Evolutionary conservation across 2,888 invertebrate species (phyloP).

Genomic region (Zelleria hepariella): DNA sequence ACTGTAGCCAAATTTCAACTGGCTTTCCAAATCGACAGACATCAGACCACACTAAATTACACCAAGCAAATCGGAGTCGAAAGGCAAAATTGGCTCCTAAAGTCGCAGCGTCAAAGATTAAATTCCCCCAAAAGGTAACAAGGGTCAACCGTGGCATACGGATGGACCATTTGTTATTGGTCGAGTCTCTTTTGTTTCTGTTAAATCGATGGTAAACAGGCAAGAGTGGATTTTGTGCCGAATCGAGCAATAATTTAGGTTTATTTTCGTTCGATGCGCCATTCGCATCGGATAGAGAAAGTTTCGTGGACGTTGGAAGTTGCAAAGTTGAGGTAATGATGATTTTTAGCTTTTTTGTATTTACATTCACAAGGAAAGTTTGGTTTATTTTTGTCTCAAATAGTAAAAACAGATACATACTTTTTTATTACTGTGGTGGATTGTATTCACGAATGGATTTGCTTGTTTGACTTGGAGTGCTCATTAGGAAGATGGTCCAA

Average conservation of each 20-base stretch:
- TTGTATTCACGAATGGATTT: no score
- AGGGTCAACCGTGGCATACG: slow-evolving; percentile 9
- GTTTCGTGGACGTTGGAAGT: not conserved
- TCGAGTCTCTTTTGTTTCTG: slow-evolving; percentile 15
- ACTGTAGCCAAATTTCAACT: slow-evolving; percentile 1
- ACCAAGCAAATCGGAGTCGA: not conserved
- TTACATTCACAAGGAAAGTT: not conserved
- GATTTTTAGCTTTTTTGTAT: not conserved
- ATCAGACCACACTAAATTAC: not conserved
- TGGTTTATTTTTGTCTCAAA: not conserved
- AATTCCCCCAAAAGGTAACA: not conserved
- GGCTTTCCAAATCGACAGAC: not conserved
- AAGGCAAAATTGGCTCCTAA: not conserved
- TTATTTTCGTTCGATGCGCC: not conserved
- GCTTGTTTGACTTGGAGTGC: no score
- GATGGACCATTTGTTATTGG: slow-evolving; percentile 13
- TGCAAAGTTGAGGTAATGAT: not conserved
- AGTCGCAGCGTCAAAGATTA: not conserved
- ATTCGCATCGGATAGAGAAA: not conserved
- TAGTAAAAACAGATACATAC: not conserved
- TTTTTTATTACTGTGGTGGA: no score
- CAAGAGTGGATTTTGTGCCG: slow-evolving; percentile 9
- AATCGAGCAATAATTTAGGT: slow-evolving; percentile 9
- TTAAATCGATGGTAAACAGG: slow-evolving; percentile 16
- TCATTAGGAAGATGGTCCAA: no score